These are phyloP conservation scores for Ctenodactylus gundi DNA, from an alignment of 2,113 vertebrate species.

Conservation along the genomic window DNA sequence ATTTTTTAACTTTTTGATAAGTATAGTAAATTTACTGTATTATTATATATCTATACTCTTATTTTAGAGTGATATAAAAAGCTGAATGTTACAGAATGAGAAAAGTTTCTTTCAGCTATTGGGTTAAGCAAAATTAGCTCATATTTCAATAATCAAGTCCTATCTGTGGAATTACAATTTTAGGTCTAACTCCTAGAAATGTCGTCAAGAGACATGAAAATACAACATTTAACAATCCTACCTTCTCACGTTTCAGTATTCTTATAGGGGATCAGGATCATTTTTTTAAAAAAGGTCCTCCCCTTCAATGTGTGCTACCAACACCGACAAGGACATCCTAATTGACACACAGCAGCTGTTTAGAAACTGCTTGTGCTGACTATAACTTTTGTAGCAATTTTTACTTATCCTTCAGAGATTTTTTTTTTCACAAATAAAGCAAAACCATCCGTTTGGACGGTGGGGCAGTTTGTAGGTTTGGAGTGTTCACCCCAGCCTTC, in stretches of 20 bases:
- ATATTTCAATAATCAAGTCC: neutral
- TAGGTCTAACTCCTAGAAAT: neutral
- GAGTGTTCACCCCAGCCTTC: neutral
- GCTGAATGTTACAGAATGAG: neutral
- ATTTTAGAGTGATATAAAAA: neutral
- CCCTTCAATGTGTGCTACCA: neutral
- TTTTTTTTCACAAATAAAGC: neutral
- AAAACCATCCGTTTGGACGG: too few relatives aligned
- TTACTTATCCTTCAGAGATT: neutral
- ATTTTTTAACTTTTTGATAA: neutral
- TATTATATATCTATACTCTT: neutral
- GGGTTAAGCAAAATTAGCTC: neutral
- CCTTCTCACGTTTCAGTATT: neutral
- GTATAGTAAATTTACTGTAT: neutral
- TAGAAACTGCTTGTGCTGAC: neutral
- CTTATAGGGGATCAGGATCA: neutral
- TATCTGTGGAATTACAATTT: neutral
- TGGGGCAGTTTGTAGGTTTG: neutral
- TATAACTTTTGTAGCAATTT: neutral
- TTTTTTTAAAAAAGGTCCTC: neutral
- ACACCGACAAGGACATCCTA: neutral
- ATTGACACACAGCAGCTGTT: neutral
- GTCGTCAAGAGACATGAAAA: neutral
- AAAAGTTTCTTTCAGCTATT: neutral
- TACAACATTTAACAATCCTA: neutral